Base-by-base conservation (phyloP, 2,797 vertebrate genomes). In the Sebastiscus albofasciatus region DNA sequence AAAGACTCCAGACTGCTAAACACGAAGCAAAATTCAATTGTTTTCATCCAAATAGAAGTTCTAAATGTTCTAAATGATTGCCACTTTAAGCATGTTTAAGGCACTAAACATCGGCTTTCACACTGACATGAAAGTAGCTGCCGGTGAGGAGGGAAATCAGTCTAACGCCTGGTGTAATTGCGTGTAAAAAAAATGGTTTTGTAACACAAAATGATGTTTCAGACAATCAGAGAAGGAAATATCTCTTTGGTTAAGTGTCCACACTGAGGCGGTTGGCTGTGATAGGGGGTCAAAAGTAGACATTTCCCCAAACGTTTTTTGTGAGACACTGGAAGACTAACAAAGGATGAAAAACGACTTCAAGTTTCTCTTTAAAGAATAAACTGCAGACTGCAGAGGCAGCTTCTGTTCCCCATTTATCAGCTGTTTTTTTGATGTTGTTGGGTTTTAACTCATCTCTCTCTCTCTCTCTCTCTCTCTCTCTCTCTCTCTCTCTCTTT, bases 331-430 rank as follows among this genome's bases (percentile, higher is more conserved):
- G 3, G 24, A 8, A 1, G 16, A 67, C 27, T 65, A 66, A 69
- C 54, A 56, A 67, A 24, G 36, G 4, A 62, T 31, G 56, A 75
- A 65, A 70, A 80, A 77, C 13, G 7, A 72, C 36, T 60, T 39
- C 0, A 64, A 6, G 22, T 42, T 71, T 67, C 24, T 22, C 12
- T 29, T 39, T 12, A 26, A 42, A 46, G 26, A 78, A 52, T 31
- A 61, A 65, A 67, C 39, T 72, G 49, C 34, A 26, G 55, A 67
- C 52, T 69, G 49, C 34, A 26, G 60, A 24, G 22, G 33, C 49
- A 4, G 8, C 26, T 60, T 29, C 18, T 60, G 22, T 36, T 79
- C n/a, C 29, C 36, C 31, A 18, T 64, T 56, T 4, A 55, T 67
- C 60, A 67, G 13, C 33, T 49, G 8, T 0, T 46, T 42, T 60